Base-by-base conservation (phyloP, 2,888 invertebrate genomes). In the Drosophila hamatofila region DNA sequence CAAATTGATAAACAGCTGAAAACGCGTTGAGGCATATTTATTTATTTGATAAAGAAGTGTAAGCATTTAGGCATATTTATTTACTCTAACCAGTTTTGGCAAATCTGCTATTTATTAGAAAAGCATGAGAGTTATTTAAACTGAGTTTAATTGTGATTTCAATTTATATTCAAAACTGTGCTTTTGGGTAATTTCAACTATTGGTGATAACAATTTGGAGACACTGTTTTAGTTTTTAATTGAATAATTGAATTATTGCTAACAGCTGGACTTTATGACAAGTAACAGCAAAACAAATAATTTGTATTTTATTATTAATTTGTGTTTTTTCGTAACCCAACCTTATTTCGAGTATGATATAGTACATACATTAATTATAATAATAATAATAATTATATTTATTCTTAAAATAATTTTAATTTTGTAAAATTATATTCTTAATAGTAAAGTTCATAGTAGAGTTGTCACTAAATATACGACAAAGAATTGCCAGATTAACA, bases 1-100 rank as follows among this genome's bases (percentile, higher is more conserved):
- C 52, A 69, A 57, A 64, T 66, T 63, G 39, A 44, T 44, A 35
- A 18, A 42, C 52, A 37, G 25, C 3, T 14, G 21, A 6, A 9
- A 41, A 35, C 3, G 16, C 48, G 27, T 30, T 11, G 3, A 9
- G 4, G 18, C 16, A 23, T 64, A n/a, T 18, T 21, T 52, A 52
- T 64, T 56, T 59, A 41, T 18, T 42, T 44, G n/a, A 18, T 44
- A 44, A 23, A 14, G 54, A 6, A 33, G 33, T 2, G 12, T 46
- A 41, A 3, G 9, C n/a, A 11, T 46, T 23, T 7, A 6, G 1
- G 11, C 14, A 23, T 63, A 18, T n/a, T 18, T 55, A 51, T 64
- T 55, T 58, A 41, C 51, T 42, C 21, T 33, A 52, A 16, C 3
- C 11, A 2, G 2, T 18, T 25, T 23, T 4, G 8, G n/a, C 14